Evolutionary conservation across 1,140 invertebrate species (phyloP), one percentile per base, ranked within the genome.

Genomic region (Drosophila tsacasi): DNA sequence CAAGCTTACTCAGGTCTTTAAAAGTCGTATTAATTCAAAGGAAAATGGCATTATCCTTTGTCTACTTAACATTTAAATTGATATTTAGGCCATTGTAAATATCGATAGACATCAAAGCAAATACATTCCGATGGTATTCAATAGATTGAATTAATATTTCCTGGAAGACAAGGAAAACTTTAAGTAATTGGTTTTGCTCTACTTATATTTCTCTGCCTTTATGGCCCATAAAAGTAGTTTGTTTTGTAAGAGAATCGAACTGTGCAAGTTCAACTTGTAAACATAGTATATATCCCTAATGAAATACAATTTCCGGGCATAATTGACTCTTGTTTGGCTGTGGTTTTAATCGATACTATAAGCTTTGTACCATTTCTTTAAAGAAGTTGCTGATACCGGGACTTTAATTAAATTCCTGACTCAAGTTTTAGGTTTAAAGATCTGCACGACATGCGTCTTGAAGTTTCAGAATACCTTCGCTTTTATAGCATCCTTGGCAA

Each of bases 71-170:
- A 55, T 57, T 39, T 57, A 57, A 55, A 57, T 57, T 39, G 52
- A 1, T 39, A 4, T 39, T 6, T 0, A 21, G 19, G 13, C 12
- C 32, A 23, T 23, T 39, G 54, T n/a, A 23, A 37, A 25, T 23
- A 39, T 57, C 54, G 2, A 25, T 7, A n/a, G 35, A 37, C 21
- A 25, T 25, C 54, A 39, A 57, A 57, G 21, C 21, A 37, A 57
- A n/a, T 57, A 57, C 21, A n/a, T 39, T 57, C 15, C 15, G 21
- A 23, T 37, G 54, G 17, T 13, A 32, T 37, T 23, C 32, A 12
- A 37, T 55, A 17, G 32, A 55, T 55, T 55, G 32, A 57, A 57
- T 57, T 39, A 57, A 57, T 25, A 57, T 39, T 57, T 57, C 9
- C 35, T 21, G 15, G 32, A 39, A 55, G 17, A n/a, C 32, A 23